Base-by-base conservation (phyloP, 1,140 invertebrate genomes). In the Capitella teleta region DNA sequence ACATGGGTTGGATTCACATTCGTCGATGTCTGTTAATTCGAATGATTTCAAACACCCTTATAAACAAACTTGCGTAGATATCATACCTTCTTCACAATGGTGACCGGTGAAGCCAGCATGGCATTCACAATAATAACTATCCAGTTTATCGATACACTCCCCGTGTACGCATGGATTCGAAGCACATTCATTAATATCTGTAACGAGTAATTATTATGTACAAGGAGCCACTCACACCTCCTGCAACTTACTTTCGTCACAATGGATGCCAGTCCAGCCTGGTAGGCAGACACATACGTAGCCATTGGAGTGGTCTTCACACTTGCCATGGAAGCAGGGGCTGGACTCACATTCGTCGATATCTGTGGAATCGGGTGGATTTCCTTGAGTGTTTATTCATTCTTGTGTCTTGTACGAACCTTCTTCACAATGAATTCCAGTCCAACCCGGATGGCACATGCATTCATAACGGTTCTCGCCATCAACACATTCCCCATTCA, bases 71-170 rank as follows among this genome's bases (percentile, higher is more conserved):
- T 32, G 30, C n/a, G 8, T 10, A 32, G 8, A 10, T 32, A 32
- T 32, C 30, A n/a, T 32, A 41, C 38, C 38, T 12, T 57, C 57
- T 53, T 74, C 67, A 55, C 74, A 75, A 23, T 61, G 51, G 10
- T 60, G 28, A 10, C 68, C 63, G 2, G 64, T 62, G 45, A 70
- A 75, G n/a, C 73, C 73, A 54, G 61, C 38, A 0, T 55, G 49
- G 43, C 67, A 70, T 4, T 36, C 53, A 32, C 46, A 47, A 6
- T 21, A n/a, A 24, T 10, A 44, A 14, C 21, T 25, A 24, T 44
- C 24, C 4, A 19, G 4, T 4, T 24, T 14, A 8, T 10, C 12
- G 4, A 4, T 44, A 24, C 42, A 44, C 23, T 44, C 42, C 14
- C 42, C 42, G 24, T 44, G 42, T 6, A 10, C 16, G 16, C 42